A percentile compares a stretch with the other conserved stretches of the same genome.
phyloP scores from a whole-genome alignment of 2,113 vertebrate genomes.

The Sinocyclocheilus anshuiensis region DNA sequence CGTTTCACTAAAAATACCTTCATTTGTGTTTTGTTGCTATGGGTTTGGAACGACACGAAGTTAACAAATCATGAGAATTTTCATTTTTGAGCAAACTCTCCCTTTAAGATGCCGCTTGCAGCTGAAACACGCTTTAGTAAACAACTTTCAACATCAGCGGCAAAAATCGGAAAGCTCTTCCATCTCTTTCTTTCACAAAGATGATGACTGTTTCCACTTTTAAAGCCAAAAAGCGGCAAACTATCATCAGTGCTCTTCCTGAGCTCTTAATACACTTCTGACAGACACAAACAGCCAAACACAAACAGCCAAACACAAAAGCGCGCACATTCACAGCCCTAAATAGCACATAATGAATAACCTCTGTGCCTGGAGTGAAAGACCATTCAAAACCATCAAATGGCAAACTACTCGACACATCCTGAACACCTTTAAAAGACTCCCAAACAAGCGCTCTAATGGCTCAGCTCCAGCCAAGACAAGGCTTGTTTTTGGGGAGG shows the following conservation, averaged over 20 bases:
- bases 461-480: not conserved
- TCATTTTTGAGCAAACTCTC: not conserved
- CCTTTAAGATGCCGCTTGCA: not conserved
- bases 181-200: not conserved
- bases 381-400: not conserved
- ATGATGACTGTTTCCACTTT: not conserved
- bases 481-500: not conserved
- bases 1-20: not conserved
- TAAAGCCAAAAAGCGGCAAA: not conserved
- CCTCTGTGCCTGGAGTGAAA: not conserved
- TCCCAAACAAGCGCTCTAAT: not conserved
- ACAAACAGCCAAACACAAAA: constrained; percentile 7
- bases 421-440: not conserved
- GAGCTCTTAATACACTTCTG: constrained; percentile 8
- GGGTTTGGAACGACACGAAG: no score
- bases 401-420: not conserved
- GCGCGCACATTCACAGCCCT: not conserved
- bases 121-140: not conserved
- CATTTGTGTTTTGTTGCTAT: not conserved
- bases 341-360: not conserved
- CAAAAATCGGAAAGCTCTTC: not conserved
- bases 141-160: not conserved
- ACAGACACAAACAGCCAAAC: not conserved
- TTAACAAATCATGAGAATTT: not conserved
- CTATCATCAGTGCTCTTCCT: not conserved